Evolutionary conservation across 1,140 invertebrate genomes (phyloP), one percentile per base, ranked within the genome.

Genomic region (Bombyx mandarina): DNA sequence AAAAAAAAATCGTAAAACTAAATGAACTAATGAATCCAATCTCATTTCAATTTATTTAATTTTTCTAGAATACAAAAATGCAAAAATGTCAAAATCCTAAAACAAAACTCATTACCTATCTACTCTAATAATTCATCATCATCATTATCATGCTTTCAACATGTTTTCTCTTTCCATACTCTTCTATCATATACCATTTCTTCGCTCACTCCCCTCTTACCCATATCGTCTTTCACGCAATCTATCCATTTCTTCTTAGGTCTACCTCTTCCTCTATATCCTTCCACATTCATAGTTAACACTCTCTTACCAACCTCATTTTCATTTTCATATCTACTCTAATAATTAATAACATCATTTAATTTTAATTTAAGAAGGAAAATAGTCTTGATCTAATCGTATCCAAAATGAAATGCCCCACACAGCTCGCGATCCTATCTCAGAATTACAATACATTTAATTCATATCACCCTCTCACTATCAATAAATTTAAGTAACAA

Each of bases 381-480:
- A 35, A 35, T 35, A 35, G 26, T 35, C 2, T 42, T 9, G 26
- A 52, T 42, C 26, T 6, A 43, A 10, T 52, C 26, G 26, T 8
- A 52, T 52, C 42, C 51, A 52, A 52, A 52, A 42, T 52, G 35
- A 42, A 52, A 52, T 42, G 42, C n/a, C 54, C 43, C 49, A 43
- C 8, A 56, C 12, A 26, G 43, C 18, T 35, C n/a, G 46, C 26
- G 54, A 49, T 56, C 54, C 45, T 49, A 56, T 56, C 54, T 22
- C 54, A 22, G 54, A 49, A 56, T 46, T 48, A 46, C 18, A 55
- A 22, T 35, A 49, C 54, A 49, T 56, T 56, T 56, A 56, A 56
- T 56, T 56, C 49, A 56, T 49, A 56, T 43, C 54, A 42, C 46
- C 35, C 54, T 56, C 49, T 56, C 54, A 46, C 45, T 43, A 35